These are phyloP conservation scores for Frieseomelitta varia DNA, from an alignment of 1,140 invertebrate genomes.

Conservation along the genomic window DNA sequence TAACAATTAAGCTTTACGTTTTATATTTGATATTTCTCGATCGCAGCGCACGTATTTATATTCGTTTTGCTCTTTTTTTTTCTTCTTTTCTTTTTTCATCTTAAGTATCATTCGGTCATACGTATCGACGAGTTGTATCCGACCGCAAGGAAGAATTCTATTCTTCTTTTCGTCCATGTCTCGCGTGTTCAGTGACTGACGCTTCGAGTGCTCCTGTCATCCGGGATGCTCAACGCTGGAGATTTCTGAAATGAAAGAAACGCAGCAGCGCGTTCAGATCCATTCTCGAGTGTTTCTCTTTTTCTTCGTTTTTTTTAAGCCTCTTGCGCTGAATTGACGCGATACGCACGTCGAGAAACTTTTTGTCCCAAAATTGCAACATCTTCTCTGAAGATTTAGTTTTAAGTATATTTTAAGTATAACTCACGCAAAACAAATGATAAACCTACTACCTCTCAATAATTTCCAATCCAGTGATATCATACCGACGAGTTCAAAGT, in stretches of 20 bases:
- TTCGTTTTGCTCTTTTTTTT: neutral
- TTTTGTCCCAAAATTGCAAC: too few relatives aligned
- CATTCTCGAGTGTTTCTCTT: neutral
- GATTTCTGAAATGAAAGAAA: slow-evolving; percentile 72
- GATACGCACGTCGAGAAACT: too few relatives aligned
- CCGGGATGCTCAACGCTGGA: slow-evolving; percentile 71
- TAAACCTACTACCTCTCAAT: too few relatives aligned
- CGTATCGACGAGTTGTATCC: neutral
- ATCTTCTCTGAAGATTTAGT: too few relatives aligned
- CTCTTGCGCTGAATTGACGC: too few relatives aligned
- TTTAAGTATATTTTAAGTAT: too few relatives aligned
- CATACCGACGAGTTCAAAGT: too few relatives aligned
- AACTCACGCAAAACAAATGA: too few relatives aligned
- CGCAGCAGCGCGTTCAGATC: too few relatives aligned
- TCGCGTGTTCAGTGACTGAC: slow-evolving; percentile 72
- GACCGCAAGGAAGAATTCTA: neutral
- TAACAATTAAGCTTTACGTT: slow-evolving; percentile 24
- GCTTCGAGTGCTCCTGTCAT: slow-evolving; percentile 71
- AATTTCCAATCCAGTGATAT: too few relatives aligned
- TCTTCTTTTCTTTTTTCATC: neutral
- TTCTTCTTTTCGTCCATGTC: neutral
- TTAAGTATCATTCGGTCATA: neutral
- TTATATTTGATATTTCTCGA: slow-evolving; percentile 1
- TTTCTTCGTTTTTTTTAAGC: neutral
- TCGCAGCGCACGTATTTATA: slow-evolving; percentile 14